Base-by-base conservation (phyloP, 2,888 invertebrate genomes). In the Hartigia nigra region DNA sequence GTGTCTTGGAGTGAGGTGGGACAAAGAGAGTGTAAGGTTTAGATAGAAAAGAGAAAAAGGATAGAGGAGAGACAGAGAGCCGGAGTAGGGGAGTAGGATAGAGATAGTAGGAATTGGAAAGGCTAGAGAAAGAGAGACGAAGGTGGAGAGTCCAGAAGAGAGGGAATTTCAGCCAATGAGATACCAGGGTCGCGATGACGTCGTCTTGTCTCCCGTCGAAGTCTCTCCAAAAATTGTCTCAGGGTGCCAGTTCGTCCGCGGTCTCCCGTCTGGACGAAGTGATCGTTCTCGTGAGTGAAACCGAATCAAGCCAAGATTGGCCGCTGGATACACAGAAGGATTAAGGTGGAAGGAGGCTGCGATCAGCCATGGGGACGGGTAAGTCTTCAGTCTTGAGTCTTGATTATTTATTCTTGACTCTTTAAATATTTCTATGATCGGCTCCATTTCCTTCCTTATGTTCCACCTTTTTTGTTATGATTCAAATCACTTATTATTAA, bases 201-300 rank as follows among this genome's bases (percentile, higher is more conserved):
- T 89, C 85, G 88, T 76, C 84, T 88, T 86, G 86, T 87, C 86
- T 87, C 88, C 86, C 87, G 83, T 87, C 85, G 76, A 85, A 88
- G 88, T 87, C 90, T 88, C 88, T 86, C 88, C 82, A 87, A 89
- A 89, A 89, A 86, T 87, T 85, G 84, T 86, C 83, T 81, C 85
- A 84, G 84, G 86, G 87, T 87, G 85, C 84, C 89, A 91, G 91
- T 91, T 88, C 88, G 90, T 91, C 88, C 91, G 90, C 89, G 90
- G 89, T 89, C 90, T 90, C 89, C 89, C 89, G 89, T 83, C 86
- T 89, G 89, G 88, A 89, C 89, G 90, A 87, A 80, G 81, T 80
- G 79, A 82, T 80, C 77, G 79, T 81, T 82, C 82, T 82, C 84
- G 87, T 87, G 86, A 84, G 86, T 86, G 86, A 82, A 80, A 81